A percentile compares a stretch with the other conserved stretches of the same genome.
Evolutionary conservation across 2,113 vertebrate genomes (phyloP).

Genomic region (Petrocephalus zakoni): DNA sequence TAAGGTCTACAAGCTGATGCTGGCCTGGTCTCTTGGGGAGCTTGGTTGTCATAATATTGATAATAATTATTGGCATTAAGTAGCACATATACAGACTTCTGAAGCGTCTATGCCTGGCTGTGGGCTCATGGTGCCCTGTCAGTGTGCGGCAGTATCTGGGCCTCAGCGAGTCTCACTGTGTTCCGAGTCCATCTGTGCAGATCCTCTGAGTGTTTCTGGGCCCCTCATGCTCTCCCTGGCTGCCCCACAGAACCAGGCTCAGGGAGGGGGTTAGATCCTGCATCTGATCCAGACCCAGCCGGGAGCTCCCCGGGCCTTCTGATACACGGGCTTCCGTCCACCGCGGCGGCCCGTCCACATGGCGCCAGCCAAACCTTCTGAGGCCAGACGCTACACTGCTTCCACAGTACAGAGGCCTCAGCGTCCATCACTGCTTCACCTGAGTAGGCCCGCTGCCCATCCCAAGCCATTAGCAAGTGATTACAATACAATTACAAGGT

Average conservation of each 20-base stretch:
- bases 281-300: background rate
- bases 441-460: background rate
- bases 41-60: background rate
- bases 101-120: background rate
- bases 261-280: background rate
- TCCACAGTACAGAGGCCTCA: background rate
- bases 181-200: background rate
- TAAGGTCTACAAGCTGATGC: background rate
- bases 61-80: background rate
- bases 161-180: background rate
- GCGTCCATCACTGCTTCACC: background rate
- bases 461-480: background rate
- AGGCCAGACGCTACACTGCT: background rate
- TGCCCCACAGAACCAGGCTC: background rate
- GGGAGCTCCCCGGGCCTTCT: background rate
- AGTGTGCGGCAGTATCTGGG: background rate
- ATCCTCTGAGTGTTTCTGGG: background rate
- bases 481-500: conserved; percentile 14
- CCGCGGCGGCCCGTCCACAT: background rate
- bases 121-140: background rate
- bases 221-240: background rate
- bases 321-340: background rate
- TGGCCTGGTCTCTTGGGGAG: background rate
- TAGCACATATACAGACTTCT: background rate
- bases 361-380: background rate